A percentile compares a stretch with the other conserved stretches of the same genome.
Conservation (phyloP, 1,140 invertebrate genomes). For the Zaprionus ghesquierei region DNA sequence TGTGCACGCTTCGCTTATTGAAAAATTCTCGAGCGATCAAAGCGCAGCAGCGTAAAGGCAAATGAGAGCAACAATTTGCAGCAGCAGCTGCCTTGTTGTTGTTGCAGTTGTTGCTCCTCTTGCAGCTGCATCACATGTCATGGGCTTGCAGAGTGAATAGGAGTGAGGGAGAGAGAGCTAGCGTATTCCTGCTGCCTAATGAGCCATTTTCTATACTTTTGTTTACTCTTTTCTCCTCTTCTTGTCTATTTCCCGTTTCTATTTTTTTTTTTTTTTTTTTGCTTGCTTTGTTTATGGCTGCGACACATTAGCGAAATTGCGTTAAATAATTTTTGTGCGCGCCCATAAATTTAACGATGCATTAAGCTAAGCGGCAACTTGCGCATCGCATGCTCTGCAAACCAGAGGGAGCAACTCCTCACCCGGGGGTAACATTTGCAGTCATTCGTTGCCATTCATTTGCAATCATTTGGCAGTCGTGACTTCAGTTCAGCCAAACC, state of each 20-base stretch:
- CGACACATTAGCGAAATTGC: constrained; percentile 73
- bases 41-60: neutral
- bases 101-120: neutral
- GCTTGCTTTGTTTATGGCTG: constrained; percentile 47
- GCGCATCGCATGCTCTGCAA: neutral
- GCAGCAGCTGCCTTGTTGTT: neutral
- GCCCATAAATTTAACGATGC: constrained; percentile 77
- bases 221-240: constrained; percentile 13
- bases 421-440: constrained; percentile 13
- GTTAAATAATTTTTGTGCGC: constrained; percentile 63
- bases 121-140: neutral
- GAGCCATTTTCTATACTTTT: constrained; percentile 15
- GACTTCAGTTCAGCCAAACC: constrained; percentile 68
- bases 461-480: constrained; percentile 78
- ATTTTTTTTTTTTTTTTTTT: neutral
- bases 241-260: constrained; percentile 4
- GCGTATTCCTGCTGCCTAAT: constrained; percentile 15
- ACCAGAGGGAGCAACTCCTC: neutral
- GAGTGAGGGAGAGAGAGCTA: neutral
- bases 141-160: neutral
- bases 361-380: constrained; percentile 47
- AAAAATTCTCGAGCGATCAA: constrained; percentile 46
- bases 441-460: constrained; percentile 59
- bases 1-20: constrained; percentile 32
- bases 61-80: constrained; percentile 2